A percentile compares a stretch with the other conserved stretches of the same genome.
phyloP scores from a whole-genome alignment of 2,113 vertebrate species.

The Pseudopodoces humilis region DNA sequence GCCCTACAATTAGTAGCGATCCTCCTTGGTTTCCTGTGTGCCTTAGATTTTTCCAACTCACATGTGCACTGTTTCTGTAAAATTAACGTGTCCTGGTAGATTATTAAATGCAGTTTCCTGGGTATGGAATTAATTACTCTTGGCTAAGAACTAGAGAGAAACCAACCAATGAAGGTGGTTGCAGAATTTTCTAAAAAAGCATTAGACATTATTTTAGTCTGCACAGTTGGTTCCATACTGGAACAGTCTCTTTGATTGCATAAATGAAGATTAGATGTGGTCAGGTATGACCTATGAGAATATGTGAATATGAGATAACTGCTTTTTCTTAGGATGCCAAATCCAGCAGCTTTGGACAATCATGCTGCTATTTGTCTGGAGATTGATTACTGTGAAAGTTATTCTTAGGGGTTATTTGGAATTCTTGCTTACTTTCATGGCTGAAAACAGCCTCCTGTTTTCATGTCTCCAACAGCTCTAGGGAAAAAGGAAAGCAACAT shows the following conservation, averaged over 20 bases:
- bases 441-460: not conserved
- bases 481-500: not conserved
- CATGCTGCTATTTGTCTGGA: not conserved
- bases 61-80: not conserved
- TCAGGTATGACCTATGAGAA: not conserved
- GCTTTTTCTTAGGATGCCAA: not conserved
- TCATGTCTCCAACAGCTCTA: not conserved
- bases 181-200: not conserved
- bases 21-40: not conserved
- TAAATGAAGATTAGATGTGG: not conserved
- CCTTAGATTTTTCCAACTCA: not conserved
- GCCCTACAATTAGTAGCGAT: not conserved
- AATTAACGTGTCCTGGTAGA: not conserved
- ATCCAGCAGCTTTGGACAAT: not conserved
- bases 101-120: not conserved
- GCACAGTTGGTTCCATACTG: not conserved
- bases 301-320: not conserved
- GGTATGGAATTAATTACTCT: not conserved
- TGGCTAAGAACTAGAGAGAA: not conserved
- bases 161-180: accelerated
- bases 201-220: not conserved
- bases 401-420: not conserved
- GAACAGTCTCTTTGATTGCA: not conserved
- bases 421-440: not conserved
- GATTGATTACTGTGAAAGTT: not conserved